Evolutionary conservation across 2,113 vertebrate genomes (phyloP), one percentile per base, ranked within the genome.

Genomic region (Pycnonotus jocosus): DNA sequence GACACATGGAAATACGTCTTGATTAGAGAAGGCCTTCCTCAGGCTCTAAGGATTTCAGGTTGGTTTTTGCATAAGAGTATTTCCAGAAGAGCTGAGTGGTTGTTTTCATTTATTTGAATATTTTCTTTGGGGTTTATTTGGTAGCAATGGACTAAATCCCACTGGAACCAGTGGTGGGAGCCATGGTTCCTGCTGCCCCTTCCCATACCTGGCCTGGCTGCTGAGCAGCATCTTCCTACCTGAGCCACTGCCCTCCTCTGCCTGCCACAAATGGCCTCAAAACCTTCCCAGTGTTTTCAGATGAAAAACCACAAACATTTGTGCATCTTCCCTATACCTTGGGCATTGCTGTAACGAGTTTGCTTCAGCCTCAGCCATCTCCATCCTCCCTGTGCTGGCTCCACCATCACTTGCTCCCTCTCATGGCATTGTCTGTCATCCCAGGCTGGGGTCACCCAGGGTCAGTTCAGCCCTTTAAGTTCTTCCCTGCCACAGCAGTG

Each of bases 271-370:
- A 33, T 25, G 8, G 20, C 57, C 53, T 33, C 28, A 3, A 50
- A 61, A 42, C 81, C 58, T 61, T 38, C 54, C 23, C 6, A 3
- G n/a, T 21, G 54, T 21, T 92, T 89, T 61, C 2, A 3, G 69
- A 31, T 47, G 17, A 48, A 76, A 70, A 44, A 1, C 24, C 23
- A 9, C 22, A 40, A 47, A 4, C 5, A 2, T 45, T 48, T n/a
- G 1, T 61, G 71, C n/a, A 3, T 6, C 0, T 15, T 65, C 37
- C 24, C 45, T 20, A 30, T 0, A 5, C 45, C 45, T 50, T 23
- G 47, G 60, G 15, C 84, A 68, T n/a, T 3, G 0, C 57, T 85
- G 81, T 56, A 64, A 85, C 17, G 78, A 81, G 53, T 91, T 93
- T 79, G 7, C 30, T 78, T 33, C 50, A 65, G n/a, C 22, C 90